Conservation (phyloP, 2,797 vertebrate species). For the Glyptemys insculpta region DNA sequence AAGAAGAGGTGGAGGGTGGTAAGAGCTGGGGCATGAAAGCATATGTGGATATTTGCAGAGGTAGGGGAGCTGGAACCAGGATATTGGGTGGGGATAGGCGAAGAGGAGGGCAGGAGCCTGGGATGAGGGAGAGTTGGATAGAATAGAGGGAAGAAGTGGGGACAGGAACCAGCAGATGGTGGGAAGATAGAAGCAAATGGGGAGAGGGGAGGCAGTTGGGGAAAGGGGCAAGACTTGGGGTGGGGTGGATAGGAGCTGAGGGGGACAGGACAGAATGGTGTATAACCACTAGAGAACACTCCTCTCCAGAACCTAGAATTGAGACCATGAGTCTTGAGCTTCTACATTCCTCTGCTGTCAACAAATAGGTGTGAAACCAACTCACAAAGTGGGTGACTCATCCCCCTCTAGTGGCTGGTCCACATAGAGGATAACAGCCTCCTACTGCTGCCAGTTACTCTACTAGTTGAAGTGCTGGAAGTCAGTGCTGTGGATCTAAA, state of each 20-base stretch:
- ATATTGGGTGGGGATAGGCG: not conserved
- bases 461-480: not conserved
- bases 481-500: not conserved
- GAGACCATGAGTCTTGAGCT: not conserved
- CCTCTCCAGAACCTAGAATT: not conserved
- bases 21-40: not conserved
- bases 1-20: not conserved
- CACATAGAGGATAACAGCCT: not conserved
- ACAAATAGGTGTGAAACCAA: not conserved
- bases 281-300: not conserved
- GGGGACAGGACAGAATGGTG: not conserved
- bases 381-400: not conserved
- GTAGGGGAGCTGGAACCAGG: not conserved
- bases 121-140: not conserved
- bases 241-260: not conserved
- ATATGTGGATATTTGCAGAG: not conserved
- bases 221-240: not conserved
- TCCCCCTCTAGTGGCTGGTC: no score
- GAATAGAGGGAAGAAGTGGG: not conserved
- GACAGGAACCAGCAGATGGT: not conserved
- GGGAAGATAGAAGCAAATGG: not conserved
- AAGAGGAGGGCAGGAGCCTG: not conserved
- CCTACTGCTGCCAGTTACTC: not conserved
- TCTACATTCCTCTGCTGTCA: not conserved
- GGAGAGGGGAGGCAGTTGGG: not conserved